Evolutionary conservation across 2,888 invertebrate genomes (phyloP).

Genomic region (Physocephala rufipes): DNA sequence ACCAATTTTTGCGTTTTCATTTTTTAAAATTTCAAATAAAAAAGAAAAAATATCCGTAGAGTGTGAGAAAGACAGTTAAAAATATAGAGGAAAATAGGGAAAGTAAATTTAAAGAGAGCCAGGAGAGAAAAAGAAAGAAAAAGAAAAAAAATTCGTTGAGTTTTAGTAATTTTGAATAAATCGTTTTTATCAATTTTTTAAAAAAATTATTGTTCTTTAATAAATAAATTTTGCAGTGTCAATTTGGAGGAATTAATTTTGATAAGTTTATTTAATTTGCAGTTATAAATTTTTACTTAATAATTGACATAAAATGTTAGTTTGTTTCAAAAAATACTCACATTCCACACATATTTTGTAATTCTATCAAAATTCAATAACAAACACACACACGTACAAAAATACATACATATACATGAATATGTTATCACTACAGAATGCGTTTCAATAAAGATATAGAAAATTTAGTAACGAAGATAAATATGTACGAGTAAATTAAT

Average conservation of each 20-base stretch:
- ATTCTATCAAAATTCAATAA: slow-evolving; percentile 33
- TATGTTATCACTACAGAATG: too few relatives aligned
- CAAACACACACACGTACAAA: slow-evolving; percentile 42
- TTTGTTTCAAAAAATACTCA: slow-evolving; percentile 21
- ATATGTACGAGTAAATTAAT: too few relatives aligned
- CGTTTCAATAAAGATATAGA: too few relatives aligned
- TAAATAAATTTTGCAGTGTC: slow-evolving; percentile 12
- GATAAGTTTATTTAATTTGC: slow-evolving; percentile 33
- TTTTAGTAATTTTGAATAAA: slow-evolving; percentile 45
- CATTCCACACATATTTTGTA: too few relatives aligned
- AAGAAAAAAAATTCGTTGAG: slow-evolving; percentile 46
- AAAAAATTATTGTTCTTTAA: not conserved
- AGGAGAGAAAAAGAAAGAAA: slow-evolving; percentile 46
- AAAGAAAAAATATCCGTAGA: slow-evolving; percentile 24
- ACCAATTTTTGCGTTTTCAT: slow-evolving; percentile 14
- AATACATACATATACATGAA: slow-evolving; percentile 40
- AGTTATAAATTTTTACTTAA: slow-evolving; percentile 1
- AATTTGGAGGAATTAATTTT: slow-evolving; percentile 25
- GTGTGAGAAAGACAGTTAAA: not conserved
- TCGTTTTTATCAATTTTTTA: slow-evolving; percentile 12
- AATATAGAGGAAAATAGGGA: slow-evolving; percentile 43
- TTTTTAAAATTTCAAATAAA: slow-evolving; percentile 4
- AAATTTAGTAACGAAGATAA: too few relatives aligned
- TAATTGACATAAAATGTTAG: too few relatives aligned
- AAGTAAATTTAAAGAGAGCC: slow-evolving; percentile 43